Conservation (phyloP, 2,797 vertebrate genomes). For the Trichosurus vulpecula region DNA sequence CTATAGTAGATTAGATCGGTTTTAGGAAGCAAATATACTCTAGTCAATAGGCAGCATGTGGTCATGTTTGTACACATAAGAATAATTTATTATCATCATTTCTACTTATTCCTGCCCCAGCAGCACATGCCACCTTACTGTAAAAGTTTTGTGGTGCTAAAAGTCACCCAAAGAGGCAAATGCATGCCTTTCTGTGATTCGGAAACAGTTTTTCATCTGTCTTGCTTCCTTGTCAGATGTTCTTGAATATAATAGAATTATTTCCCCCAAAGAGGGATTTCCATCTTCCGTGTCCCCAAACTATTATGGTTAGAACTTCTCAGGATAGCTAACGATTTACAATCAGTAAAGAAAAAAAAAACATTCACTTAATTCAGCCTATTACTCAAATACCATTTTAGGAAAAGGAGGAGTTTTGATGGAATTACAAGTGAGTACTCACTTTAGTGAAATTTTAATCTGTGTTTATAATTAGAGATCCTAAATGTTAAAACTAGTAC, state of each 20-base stretch:
- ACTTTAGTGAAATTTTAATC: neutral
- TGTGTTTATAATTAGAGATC: neutral
- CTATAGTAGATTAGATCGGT: constrained; percentile 37
- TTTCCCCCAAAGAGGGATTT: constrained; percentile 65
- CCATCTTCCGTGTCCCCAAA: neutral
- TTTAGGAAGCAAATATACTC: constrained; percentile 47
- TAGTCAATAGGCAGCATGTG: constrained; percentile 26
- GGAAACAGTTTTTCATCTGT: constrained; percentile 73
- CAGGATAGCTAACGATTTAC: neutral
- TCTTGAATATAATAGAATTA: constrained; percentile 73
- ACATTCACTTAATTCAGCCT: neutral
- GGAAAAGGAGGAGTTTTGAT: neutral
- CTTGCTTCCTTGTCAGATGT: constrained; percentile 64
- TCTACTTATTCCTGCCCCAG: neutral
- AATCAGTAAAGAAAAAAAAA: neutral
- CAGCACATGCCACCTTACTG: constrained; percentile 19
- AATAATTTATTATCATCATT: neutral
- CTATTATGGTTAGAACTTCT: neutral
- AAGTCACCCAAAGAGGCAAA: constrained; percentile 33
- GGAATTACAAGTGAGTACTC: neutral
- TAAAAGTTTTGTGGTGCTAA: neutral
- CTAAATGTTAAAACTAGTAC: neutral
- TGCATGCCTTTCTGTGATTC: constrained; percentile 60
- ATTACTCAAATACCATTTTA: neutral
- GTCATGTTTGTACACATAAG: constrained; percentile 20